Percentiles rank a stretch among this genome's conserved stretches.
Evolutionary conservation across 2,888 invertebrate genomes (phyloP).

Genomic region (Drosophila maculinotata): DNA sequence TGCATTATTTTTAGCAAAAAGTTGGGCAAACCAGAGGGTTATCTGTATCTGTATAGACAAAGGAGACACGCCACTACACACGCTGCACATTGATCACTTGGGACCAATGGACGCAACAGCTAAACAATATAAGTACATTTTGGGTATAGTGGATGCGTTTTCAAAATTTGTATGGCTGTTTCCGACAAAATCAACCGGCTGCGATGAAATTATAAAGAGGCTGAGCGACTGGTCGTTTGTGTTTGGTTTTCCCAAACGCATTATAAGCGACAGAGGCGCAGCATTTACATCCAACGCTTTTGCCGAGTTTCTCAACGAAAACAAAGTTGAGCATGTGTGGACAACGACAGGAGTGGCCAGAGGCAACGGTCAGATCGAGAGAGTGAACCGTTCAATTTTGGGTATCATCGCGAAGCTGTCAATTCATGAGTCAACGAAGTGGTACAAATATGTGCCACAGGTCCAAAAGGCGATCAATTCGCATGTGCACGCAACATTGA

Average conservation of each 20-base stretch:
- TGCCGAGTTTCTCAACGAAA: slow-evolving; percentile 2
- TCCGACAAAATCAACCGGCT: neutral
- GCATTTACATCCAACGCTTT: slow-evolving; percentile 20
- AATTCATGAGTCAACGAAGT: slow-evolving; percentile 12
- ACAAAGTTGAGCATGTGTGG: slow-evolving; percentile 18
- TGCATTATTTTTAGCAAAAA: slow-evolving; percentile 46
- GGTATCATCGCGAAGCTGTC: slow-evolving; percentile 25
- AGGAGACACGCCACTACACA: slow-evolving; percentile 63
- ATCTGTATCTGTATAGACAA: slow-evolving; percentile 68
- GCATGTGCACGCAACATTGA: slow-evolving; percentile 8
- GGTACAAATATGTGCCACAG: slow-evolving; percentile 19
- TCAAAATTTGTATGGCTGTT: neutral
- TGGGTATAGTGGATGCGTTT: neutral
- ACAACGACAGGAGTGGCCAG: slow-evolving; percentile 26
- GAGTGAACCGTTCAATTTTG: slow-evolving; percentile 18
- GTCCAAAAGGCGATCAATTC: slow-evolving; percentile 23
- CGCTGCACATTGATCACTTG: slow-evolving; percentile 9
- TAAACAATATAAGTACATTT: neutral
- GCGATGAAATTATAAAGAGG: slow-evolving; percentile 5
- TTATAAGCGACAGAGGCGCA: slow-evolving; percentile 17
- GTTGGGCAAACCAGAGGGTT: slow-evolving; percentile 76
- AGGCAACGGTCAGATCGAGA: slow-evolving; percentile 25
- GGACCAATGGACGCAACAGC: neutral
- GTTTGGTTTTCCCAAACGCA: slow-evolving; percentile 4
- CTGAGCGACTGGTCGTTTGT: slow-evolving; percentile 5